These are phyloP conservation scores for Hiodon alosoides DNA, from an alignment of 2,113 vertebrate species.

Conservation along the genomic window DNA sequence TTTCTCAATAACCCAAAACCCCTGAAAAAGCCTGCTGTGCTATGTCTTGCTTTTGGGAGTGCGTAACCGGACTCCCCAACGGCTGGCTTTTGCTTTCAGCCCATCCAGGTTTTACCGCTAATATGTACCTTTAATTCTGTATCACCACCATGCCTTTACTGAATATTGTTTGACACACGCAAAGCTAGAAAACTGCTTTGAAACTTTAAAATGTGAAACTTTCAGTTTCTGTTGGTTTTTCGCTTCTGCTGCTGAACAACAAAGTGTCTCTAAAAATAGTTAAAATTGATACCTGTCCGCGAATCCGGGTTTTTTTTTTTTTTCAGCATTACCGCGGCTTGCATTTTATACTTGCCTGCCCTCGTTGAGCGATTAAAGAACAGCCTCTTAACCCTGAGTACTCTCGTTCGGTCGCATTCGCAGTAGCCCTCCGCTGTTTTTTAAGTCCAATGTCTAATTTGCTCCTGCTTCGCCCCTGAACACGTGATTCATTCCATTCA, in stretches of 20 bases:
- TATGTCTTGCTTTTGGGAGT: too few species aligned
- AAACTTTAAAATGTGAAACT: constrained; percentile 16
- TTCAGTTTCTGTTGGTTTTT: constrained; percentile 4
- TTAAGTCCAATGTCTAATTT: constrained; percentile 10
- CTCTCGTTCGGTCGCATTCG: background rate
- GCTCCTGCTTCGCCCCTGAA: background rate
- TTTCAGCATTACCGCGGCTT: background rate
- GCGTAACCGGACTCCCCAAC: too few species aligned
- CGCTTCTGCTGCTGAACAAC: constrained; percentile 12
- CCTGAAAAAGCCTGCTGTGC: too few species aligned
- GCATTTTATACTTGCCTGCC: background rate
- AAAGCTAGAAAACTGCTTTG: background rate
- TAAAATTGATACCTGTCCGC: constrained; percentile 17
- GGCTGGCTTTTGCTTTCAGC: too few species aligned
- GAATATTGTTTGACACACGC: constrained; percentile 3
- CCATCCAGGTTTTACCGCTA: too few species aligned
- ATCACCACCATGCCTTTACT: background rate
- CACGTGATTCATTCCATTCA: constrained; percentile 11
- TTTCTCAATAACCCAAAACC: too few species aligned
- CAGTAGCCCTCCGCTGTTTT: background rate
- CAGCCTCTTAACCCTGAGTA: constrained; percentile 13
- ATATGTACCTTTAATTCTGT: background rate
- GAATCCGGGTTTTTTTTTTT: background rate
- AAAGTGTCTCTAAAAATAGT: constrained; percentile 24
- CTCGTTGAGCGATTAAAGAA: constrained; percentile 5